These are phyloP conservation scores for Lycopodina hypogea DNA, from an alignment of 37 sponge, comb jelly and placozoan species.

Conservation along the genomic window DNA sequence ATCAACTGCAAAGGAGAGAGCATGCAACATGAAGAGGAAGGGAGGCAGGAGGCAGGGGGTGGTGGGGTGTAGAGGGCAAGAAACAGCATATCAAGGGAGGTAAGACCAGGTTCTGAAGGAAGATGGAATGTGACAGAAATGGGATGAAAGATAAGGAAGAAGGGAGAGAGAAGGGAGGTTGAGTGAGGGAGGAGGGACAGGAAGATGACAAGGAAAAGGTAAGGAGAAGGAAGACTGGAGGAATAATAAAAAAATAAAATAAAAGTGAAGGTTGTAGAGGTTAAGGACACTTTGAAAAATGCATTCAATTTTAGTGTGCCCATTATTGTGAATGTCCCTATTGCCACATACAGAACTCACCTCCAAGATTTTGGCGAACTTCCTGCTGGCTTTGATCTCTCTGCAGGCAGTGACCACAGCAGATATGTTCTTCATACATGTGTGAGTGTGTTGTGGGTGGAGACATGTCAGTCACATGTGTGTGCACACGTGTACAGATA, in stretches of 20 bases:
- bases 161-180: no score
- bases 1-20: slow-evolving; percentile 57
- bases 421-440: slow-evolving; percentile 50
- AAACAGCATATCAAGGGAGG: background rate
- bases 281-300: background rate
- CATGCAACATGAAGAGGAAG: background rate
- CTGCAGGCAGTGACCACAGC: slow-evolving; percentile 80
- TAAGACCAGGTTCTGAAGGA: background rate
- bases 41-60: background rate
- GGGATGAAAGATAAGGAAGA: no score
- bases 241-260: no score
- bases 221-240: no score
- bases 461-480: no score
- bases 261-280: background rate
- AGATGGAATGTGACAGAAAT: background rate
- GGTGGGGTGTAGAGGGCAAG: background rate
- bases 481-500: no score
- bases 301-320: background rate
- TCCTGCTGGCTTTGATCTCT: slow-evolving; percentile 75
- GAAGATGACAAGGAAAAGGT: no score
- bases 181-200: no score
- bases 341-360: slow-evolving; percentile 37
- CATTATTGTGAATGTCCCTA: background rate
- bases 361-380: slow-evolving; percentile 82
- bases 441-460: background rate